These are phyloP conservation scores for Oopsacas minuta DNA, from an alignment of 37 sponge, comb jelly and placozoan genomes.

Conservation along the genomic window DNA sequence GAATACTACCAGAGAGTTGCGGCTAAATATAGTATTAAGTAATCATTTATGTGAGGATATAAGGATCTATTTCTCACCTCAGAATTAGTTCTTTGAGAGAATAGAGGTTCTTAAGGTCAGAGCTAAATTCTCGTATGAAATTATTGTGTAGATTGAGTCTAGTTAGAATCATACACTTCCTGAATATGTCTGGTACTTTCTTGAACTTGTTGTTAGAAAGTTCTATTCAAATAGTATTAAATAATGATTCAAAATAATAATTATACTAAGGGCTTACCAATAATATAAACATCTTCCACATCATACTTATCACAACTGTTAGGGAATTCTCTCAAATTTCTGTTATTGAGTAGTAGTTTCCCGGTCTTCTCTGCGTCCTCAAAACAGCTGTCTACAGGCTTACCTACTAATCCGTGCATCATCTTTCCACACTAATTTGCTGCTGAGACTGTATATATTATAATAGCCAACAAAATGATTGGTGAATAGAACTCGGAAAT, in stretches of 20 bases:
- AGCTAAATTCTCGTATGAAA: neutral
- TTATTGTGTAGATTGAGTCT: neutral
- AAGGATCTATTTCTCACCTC: neutral
- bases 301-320: neutral
- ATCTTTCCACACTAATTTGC: neutral
- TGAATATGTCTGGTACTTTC: neutral
- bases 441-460: neutral
- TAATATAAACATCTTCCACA: neutral
- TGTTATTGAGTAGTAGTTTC: neutral
- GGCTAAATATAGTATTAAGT: neutral
- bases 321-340: neutral
- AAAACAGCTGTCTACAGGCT: slow-evolving; percentile 1
- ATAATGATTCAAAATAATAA: neutral
- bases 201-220: slow-evolving; percentile 3
- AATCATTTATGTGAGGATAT: neutral
- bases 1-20: neutral
- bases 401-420: neutral
- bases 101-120: neutral
- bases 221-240: neutral
- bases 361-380: neutral
- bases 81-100: neutral
- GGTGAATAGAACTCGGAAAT: too few relatives aligned
- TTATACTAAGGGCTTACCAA: neutral
- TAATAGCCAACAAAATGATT: too few relatives aligned
- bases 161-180: slow-evolving; percentile 6